Percentiles rank a stretch among this genome's conserved stretches.
These are phyloP conservation scores for Trematocara marginatum DNA, from an alignment of 2,113 vertebrate species.

Conservation along the genomic window DNA sequence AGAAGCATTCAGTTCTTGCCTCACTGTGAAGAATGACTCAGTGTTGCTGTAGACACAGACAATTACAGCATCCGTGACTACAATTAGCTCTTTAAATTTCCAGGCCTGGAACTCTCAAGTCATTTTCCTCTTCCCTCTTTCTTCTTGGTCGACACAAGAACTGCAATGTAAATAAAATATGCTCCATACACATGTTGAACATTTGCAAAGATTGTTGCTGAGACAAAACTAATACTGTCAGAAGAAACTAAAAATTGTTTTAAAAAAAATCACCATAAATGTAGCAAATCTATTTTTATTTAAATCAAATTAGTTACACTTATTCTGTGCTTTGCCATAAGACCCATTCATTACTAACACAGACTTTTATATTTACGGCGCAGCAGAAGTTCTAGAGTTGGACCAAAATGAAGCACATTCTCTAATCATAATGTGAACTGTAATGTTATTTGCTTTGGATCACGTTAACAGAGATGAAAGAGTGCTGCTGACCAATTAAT, in stretches of 20 bases:
- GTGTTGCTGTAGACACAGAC: background rate
- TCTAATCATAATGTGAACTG: conserved; percentile 24
- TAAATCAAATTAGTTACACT: background rate
- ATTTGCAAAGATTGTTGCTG: background rate
- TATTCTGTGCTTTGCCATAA: background rate
- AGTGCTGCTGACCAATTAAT: conserved; percentile 34
- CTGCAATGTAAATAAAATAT: background rate
- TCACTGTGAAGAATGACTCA: background rate
- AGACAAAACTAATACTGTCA: background rate
- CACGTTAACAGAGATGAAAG: conserved; percentile 47
- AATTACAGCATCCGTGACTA: background rate
- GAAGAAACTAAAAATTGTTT: background rate
- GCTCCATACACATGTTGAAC: background rate
- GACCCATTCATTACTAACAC: background rate
- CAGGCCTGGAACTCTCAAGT: background rate
- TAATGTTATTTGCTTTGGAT: conserved; percentile 40
- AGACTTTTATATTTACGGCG: background rate
- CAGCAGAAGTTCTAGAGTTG: background rate
- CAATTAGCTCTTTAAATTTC: background rate
- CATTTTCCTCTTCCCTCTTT: background rate
- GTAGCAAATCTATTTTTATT: background rate
- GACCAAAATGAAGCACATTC: background rate
- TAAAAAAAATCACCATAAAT: background rate
- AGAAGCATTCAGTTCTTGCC: background rate
- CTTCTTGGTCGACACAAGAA: background rate